Base-by-base conservation (phyloP, 1,140 invertebrate genomes). In the Manduca sexta region DNA sequence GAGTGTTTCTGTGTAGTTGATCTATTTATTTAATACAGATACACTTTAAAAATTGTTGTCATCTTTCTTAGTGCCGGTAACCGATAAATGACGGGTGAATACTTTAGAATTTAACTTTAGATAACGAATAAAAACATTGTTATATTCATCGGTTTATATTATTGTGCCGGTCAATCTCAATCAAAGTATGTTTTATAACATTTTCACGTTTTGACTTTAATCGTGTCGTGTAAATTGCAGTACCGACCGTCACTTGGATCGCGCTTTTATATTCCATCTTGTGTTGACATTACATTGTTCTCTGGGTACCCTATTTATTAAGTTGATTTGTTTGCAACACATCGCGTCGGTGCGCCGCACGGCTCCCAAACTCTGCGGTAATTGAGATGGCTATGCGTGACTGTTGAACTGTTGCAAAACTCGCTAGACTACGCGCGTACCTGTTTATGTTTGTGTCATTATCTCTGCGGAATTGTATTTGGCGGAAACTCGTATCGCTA, bases 261-360 rank as follows among this genome's bases (percentile, higher is more conserved):
- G 51, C 50, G 52, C 65, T 72, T 69, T 72, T 69, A 76, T 69
- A 67, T 72, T 67, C 69, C 61, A 72, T 72, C 66, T 74, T 69
- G 60, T 67, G 64, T 74, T 76, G 70, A 74, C 68, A 73, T 41
- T 73, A 68, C 64, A 71, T 79, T 74, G 72, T 74, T 60, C 60
- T 67, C 60, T 43, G 61, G 67, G 54, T 59, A 68, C 56, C 46
- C 64, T 68, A 60, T 73, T 69, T 74, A 74, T 79, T 60, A 64
- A 61, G 56, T 60, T 74, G 69, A 79, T 76, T 76, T 79, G 71
- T 74, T 79, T 76, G 69, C 71, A 56, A 44, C 68, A 57, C 55
- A 57, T 38, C 55, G 8, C 12, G 14, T 13, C 13, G 13, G 3
- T 15, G 12, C 11, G 55, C 48, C 46, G 46, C 56, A 55, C 56